Evolutionary conservation across 2,888 invertebrate genomes (phyloP).

Genomic region (Aporophyla lueneburgensis): DNA sequence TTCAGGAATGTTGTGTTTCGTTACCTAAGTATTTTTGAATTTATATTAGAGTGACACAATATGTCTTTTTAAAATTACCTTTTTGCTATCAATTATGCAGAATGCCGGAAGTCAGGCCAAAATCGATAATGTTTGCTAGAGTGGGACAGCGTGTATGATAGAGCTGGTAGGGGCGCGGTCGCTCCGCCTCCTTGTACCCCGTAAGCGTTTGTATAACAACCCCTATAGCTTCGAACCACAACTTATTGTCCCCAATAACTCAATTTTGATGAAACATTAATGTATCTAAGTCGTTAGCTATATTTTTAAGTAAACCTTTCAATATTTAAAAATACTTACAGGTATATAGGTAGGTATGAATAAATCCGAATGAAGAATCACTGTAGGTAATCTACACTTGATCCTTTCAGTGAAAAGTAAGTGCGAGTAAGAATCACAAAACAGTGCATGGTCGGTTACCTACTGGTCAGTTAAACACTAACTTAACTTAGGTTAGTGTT

Average conservation of each 20-base stretch:
- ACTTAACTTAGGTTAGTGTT: too few relatives aligned
- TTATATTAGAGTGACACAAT: background rate
- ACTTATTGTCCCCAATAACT: conserved; percentile 65
- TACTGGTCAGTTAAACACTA: background rate
- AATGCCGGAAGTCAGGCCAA: conserved; percentile 72
- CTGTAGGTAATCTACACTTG: background rate
- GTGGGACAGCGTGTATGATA: conserved; percentile 72
- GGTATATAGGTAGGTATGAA: background rate
- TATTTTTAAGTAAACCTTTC: conserved; percentile 15
- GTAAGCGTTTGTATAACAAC: conserved; percentile 57
- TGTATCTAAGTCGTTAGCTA: conserved; percentile 12
- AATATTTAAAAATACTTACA: conserved; percentile 7
- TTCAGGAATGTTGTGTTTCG: background rate
- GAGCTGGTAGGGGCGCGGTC: conserved; percentile 74
- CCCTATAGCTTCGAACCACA: conserved; percentile 64
- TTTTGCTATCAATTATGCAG: conserved; percentile 45
- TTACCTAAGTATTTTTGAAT: background rate
- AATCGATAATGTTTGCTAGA: conserved; percentile 83
- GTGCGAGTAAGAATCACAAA: background rate
- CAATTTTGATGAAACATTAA: conserved; percentile 66
- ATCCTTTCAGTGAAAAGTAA: background rate
- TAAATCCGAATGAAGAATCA: background rate
- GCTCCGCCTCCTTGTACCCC: conserved; percentile 69
- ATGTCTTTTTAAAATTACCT: conserved; percentile 13
- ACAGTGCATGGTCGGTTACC: background rate